Conservation (phyloP, 2,113 vertebrate species). For the Aspiorhynchus laticeps region DNA sequence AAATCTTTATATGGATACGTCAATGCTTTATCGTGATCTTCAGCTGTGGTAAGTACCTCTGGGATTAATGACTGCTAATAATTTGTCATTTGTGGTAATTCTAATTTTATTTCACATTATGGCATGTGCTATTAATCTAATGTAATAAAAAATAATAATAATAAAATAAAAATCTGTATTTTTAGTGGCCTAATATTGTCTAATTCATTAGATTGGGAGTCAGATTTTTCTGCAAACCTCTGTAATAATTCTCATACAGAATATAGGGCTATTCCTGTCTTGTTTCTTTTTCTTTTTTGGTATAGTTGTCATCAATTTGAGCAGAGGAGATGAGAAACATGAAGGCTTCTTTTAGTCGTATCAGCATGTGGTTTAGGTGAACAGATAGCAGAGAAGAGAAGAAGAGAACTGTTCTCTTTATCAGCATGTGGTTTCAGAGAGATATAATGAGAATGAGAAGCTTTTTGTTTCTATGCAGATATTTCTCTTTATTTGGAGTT, state of each 20-base stretch:
- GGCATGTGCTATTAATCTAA: neutral
- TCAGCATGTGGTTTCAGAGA: slow-evolving; percentile 57
- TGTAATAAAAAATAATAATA: neutral
- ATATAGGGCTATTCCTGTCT: neutral
- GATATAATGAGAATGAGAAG: slow-evolving; percentile 36
- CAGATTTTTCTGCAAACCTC: neutral
- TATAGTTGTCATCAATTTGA: neutral
- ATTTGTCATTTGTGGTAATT: neutral
- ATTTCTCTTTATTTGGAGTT: neutral
- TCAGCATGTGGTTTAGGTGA: slow-evolving; percentile 52
- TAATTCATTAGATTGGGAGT: neutral
- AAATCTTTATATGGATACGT: neutral
- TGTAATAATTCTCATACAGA: neutral
- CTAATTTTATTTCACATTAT: neutral
- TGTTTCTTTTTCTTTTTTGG: neutral
- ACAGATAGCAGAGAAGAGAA: slow-evolving; percentile 47
- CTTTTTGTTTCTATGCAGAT: slow-evolving; percentile 16
- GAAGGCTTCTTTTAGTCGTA: slow-evolving; percentile 34
- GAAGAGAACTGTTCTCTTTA: slow-evolving; percentile 42
- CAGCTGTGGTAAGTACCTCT: slow-evolving; percentile 17
- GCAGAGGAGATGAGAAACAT: slow-evolving; percentile 40
- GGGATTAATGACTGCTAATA: neutral
- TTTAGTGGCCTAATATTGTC: neutral
- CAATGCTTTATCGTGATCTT: neutral
- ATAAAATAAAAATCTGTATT: neutral